These are phyloP conservation scores for Patiria pectinifera DNA, from an alignment of 53 echinoderm and acorn worm genomes.

Conservation along the genomic window DNA sequence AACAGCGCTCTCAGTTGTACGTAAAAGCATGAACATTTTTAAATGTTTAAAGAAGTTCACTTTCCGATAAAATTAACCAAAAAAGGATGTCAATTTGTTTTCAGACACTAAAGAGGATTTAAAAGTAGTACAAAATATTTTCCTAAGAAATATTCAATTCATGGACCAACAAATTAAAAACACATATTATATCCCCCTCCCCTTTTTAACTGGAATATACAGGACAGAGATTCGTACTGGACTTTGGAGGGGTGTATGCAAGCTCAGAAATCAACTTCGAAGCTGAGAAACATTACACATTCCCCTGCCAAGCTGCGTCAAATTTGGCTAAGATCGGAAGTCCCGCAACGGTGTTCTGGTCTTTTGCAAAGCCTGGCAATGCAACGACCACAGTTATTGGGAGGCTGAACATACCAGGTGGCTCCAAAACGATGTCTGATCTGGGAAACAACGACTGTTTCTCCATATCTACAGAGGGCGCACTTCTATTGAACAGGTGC, in stretches of 20 bases:
- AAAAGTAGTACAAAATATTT: too few relatives aligned
- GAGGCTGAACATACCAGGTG: background rate
- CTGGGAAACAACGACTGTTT: background rate
- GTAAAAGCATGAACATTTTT: too few relatives aligned
- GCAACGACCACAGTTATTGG: background rate
- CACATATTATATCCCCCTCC: too few relatives aligned
- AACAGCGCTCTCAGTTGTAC: too few relatives aligned
- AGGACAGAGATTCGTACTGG: conserved; percentile 22
- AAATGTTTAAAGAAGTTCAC: too few relatives aligned
- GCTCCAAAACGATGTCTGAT: background rate
- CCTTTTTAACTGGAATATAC: background rate
- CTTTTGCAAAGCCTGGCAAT: background rate
- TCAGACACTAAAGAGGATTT: too few relatives aligned
- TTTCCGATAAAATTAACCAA: too few relatives aligned
- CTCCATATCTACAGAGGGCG: background rate
- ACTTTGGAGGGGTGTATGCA: background rate
- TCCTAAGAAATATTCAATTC: background rate
- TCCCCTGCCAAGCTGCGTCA: background rate
- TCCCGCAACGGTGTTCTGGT: background rate
- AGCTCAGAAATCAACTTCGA: background rate
- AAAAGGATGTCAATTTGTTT: too few relatives aligned
- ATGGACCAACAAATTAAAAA: too few relatives aligned
- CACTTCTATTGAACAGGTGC: background rate
- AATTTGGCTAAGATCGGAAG: background rate
- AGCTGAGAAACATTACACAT: background rate